Evolutionary conservation across 2,797 vertebrate genomes (phyloP), one percentile per base, ranked within the genome.

Genomic region (Lacerta agilis): DNA sequence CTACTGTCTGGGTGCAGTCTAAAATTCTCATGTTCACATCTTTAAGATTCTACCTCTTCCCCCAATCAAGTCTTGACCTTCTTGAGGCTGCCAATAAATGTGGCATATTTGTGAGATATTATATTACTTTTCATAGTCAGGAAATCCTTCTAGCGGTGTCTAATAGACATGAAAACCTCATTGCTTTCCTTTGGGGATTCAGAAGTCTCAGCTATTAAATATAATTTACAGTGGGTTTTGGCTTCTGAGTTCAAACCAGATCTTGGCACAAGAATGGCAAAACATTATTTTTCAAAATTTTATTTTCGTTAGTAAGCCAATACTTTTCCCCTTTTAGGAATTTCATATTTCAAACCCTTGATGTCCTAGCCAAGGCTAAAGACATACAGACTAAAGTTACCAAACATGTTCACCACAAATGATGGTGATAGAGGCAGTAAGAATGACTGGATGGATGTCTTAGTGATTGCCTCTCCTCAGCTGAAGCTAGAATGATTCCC

Each of bases 221-320:
- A 87, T 84, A 87, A 87, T 90, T 90, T 90, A 90, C 25, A 87
- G 86, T 85, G 78, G 36, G 36, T 76, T 90, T 90, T 85, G 82
- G 82, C 71, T 85, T 81, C 38, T 71, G 64, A 76, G 38, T 84
- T 80, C 78, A 90, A 87, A 82, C 86, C 45, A 85, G 77, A 90
- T 75, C 67, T 87, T 87, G 78, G 85, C 71, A 20, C 41, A 55
- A 61, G 45, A n/a, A 71, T 77, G 71, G 82, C 77, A 87, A 81
- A 81, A 85, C 61, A 78, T 84, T 90, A 80, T 81, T 87, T 87
- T 66, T 79, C 61, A 38, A 45, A 64, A 71, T 79, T 69, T 84
- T 77, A 69, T 90, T 85, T 87, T 84, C 61, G 79, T 49, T 85
- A 81, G 78, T 82, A 90, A 87, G 77, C 33, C 69, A 75, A 85